phyloP scores from a whole-genome alignment of 2,797 vertebrate species.

The Darevskia nairensis region DNA sequence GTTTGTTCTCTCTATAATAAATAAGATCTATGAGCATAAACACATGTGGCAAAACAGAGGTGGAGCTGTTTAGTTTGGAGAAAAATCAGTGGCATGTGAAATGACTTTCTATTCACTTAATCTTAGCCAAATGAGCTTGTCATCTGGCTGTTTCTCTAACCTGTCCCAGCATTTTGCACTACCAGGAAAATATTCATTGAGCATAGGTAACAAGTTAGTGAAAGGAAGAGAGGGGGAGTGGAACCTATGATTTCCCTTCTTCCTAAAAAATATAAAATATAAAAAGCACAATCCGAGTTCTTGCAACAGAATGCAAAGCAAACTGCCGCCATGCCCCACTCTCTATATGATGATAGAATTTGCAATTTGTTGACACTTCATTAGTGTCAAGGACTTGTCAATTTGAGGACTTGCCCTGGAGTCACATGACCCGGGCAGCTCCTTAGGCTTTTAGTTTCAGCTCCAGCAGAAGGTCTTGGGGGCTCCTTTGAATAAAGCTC shows the following conservation, averaged over 20 bases:
- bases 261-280: slow-evolving; percentile 29
- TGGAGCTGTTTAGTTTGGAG: slow-evolving; percentile 40
- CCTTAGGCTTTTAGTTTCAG: too few relatives aligned
- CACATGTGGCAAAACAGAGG: slow-evolving; percentile 56
- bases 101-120: slow-evolving; percentile 68
- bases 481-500: too few relatives aligned
- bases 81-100: slow-evolving; percentile 59
- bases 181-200: slow-evolving; percentile 48
- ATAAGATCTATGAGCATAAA: slow-evolving; percentile 44
- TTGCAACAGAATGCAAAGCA: slow-evolving; percentile 9
- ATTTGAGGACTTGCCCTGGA: too few relatives aligned
- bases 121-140: slow-evolving; percentile 73
- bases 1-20: not conserved
- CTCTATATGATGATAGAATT: too few relatives aligned
- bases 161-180: slow-evolving; percentile 66
- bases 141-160: slow-evolving; percentile 63
- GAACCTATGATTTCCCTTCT: slow-evolving; percentile 61
- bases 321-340: too few relatives aligned
- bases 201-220: slow-evolving; percentile 39
- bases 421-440: too few relatives aligned
- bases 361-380: too few relatives aligned
- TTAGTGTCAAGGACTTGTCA: too few relatives aligned
- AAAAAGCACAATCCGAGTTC: slow-evolving; percentile 7
- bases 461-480: too few relatives aligned
- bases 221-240: slow-evolving; percentile 21